Conservation (phyloP, 1,140 invertebrate genomes). For the Rhagoletis pomonella region DNA sequence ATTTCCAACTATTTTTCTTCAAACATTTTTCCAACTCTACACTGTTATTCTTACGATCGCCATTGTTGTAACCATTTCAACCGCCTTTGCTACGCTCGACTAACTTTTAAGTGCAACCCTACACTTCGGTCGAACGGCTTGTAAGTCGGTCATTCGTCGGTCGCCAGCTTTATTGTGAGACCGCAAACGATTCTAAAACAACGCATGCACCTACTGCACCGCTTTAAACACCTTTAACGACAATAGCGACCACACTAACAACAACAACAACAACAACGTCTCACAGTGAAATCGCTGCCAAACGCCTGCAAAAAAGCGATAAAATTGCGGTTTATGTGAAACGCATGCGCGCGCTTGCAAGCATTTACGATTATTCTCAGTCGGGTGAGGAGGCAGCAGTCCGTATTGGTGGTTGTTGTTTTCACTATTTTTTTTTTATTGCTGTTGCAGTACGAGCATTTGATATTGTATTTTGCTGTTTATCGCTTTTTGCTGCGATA, state of each 20-base stretch:
- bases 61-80: background rate
- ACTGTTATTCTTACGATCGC: background rate
- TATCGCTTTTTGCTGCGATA: background rate
- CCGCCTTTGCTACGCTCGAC: background rate
- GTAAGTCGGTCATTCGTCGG: too few relatives aligned
- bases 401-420: background rate
- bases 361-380: background rate
- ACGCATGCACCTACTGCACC: background rate
- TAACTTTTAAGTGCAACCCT: background rate
- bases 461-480: background rate
- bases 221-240: slow-evolving; percentile 5
- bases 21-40: background rate
- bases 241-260: background rate
- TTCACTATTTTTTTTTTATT: background rate
- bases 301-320: slow-evolving; percentile 27
- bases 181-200: background rate
- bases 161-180: background rate
- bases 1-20: background rate
- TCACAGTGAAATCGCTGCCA: background rate
- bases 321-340: slow-evolving; percentile 21
- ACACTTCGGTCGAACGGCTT: too few relatives aligned
- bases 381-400: background rate
- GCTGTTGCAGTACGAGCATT: background rate
- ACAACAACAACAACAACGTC: background rate
- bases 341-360: slow-evolving; percentile 36